These are phyloP conservation scores for Pantherophis guttatus DNA, from an alignment of 2,113 vertebrate genomes.

Conservation along the genomic window DNA sequence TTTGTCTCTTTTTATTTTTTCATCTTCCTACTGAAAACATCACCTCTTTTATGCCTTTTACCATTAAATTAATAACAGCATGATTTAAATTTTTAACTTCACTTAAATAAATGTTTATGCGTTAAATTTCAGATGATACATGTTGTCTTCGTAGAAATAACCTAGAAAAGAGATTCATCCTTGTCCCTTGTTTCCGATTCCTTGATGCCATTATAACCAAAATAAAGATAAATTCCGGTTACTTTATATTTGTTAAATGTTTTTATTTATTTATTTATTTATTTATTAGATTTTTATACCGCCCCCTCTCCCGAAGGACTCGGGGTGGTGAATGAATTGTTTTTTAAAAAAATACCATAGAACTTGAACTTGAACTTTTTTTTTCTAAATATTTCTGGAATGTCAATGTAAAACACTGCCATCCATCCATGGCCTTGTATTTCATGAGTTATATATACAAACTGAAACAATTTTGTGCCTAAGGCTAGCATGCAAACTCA, in stretches of 20 bases:
- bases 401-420: not conserved
- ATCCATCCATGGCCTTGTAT: conserved; percentile 22
- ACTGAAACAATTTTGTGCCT: conserved; percentile 38
- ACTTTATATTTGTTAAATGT: not conserved
- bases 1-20: not conserved
- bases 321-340: too few species aligned
- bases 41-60: not conserved
- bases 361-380: conserved; percentile 19
- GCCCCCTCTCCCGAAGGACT: too few species aligned
- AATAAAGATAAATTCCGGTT: not conserved
- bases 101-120: not conserved
- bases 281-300: too few species aligned
- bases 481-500: conserved; percentile 32
- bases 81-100: not conserved
- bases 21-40: not conserved
- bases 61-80: not conserved
- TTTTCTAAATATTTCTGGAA: conserved; percentile 11
- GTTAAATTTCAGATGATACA: not conserved
- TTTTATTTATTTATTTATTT: too few species aligned
- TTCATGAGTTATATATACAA: conserved; percentile 18
- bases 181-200: not conserved
- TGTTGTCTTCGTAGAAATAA: not conserved
- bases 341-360: not conserved
- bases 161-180: not conserved
- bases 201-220: not conserved